Evolutionary conservation across 1,140 invertebrate species (phyloP).

Genomic region (Drosophila watanabei): DNA sequence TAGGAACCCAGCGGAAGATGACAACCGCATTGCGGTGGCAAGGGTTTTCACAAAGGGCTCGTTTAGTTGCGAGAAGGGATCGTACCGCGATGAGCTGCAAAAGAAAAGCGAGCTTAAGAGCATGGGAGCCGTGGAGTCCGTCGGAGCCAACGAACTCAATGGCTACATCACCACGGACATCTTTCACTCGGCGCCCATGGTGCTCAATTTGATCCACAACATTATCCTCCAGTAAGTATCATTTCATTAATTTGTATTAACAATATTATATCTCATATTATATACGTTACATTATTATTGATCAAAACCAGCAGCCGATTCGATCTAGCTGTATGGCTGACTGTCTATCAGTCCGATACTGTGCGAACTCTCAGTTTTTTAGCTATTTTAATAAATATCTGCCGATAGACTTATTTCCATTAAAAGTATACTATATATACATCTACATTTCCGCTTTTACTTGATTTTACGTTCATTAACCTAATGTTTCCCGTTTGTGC

Average conservation of each 20-base stretch:
- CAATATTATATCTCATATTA: background rate
- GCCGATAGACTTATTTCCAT: too few relatives aligned
- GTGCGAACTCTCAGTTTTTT: background rate
- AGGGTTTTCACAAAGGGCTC: slow-evolving; percentile 34
- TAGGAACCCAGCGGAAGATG: background rate
- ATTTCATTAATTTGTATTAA: background rate
- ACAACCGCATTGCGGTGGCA: background rate
- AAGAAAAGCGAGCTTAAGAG: slow-evolving; percentile 12
- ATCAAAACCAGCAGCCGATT: background rate
- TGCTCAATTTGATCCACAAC: slow-evolving; percentile 72
- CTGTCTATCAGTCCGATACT: background rate
- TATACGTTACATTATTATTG: background rate
- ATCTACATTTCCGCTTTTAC: background rate
- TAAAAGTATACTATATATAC: too few relatives aligned
- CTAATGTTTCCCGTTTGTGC: background rate
- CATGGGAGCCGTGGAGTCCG: slow-evolving; percentile 55
- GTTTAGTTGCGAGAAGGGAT: slow-evolving; percentile 45
- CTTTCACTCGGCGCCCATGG: slow-evolving; percentile 72
- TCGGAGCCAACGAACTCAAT: slow-evolving; percentile 9
- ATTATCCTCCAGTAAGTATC: slow-evolving; percentile 48
- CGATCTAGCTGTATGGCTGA: background rate
- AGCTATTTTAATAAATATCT: background rate
- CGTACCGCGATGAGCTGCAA: slow-evolving; percentile 28
- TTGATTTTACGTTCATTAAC: background rate
- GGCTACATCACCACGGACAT: slow-evolving; percentile 63